Evolutionary conservation across 1,140 invertebrate species (phyloP).

Genomic region (Oscheius sp.): DNA sequence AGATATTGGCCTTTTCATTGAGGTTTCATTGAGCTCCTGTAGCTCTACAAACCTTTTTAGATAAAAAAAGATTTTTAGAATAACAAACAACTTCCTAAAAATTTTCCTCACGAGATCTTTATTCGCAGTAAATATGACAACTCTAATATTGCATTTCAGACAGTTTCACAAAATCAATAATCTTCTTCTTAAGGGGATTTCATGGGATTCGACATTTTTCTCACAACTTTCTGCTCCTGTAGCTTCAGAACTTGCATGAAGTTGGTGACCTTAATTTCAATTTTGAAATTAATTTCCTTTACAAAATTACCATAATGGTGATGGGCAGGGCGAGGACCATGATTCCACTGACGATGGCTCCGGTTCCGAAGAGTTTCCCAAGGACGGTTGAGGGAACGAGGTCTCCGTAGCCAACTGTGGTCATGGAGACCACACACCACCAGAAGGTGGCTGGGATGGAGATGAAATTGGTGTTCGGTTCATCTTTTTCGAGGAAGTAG

Average conservation of each 20-base stretch:
- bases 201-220: no score
- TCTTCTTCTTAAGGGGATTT: no score
- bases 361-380: constrained; percentile 57
- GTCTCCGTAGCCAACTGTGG: constrained; percentile 65
- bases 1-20: no score
- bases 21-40: no score
- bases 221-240: constrained; percentile 58
- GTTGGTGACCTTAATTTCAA: constrained; percentile 54
- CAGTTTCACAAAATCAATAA: no score
- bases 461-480: constrained; percentile 44
- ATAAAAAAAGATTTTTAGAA: no score
- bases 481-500: constrained; percentile 55
- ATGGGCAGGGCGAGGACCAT: constrained; percentile 56
- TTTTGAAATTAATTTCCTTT: background rate
- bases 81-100: no score
- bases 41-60: no score
- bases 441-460: constrained; percentile 57
- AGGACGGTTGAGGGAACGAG: constrained; percentile 42
- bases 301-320: constrained; percentile 48
- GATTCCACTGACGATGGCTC: constrained; percentile 54
- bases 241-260: constrained; percentile 60
- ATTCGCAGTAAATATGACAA: no score
- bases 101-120: no score
- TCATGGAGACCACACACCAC: constrained; percentile 67
- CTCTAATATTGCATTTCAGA: no score